These are phyloP conservation scores for Myopa tessellatipennis DNA, from an alignment of 2,888 invertebrate species.

Conservation along the genomic window DNA sequence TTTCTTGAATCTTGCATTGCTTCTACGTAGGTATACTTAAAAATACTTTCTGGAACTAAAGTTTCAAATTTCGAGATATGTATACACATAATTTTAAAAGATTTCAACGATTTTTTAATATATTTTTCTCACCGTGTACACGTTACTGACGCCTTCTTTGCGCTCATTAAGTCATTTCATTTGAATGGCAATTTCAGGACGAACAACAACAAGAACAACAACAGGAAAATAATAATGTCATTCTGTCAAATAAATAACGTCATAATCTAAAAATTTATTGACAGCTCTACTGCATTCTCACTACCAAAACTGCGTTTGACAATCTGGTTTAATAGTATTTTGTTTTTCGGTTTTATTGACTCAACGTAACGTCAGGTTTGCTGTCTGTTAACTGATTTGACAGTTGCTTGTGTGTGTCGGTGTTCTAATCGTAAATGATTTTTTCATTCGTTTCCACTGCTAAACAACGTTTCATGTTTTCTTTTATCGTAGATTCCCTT, in stretches of 20 bases:
- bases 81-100: neutral
- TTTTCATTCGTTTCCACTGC: constrained; percentile 2
- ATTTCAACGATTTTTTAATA: neutral
- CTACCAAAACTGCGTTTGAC: constrained; percentile 27
- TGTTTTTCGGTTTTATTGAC: constrained; percentile 39
- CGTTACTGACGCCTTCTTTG: constrained; percentile 30
- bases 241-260: constrained; percentile 55
- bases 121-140: constrained; percentile 9
- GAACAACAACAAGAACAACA: constrained; percentile 15
- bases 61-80: neutral
- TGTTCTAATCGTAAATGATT: constrained; percentile 30
- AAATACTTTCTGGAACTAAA: neutral
- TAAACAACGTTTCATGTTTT: neutral
- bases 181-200: constrained; percentile 18
- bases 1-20: no score
- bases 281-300: constrained; percentile 46
- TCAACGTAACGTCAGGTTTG: constrained; percentile 21
- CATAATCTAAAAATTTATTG: constrained; percentile 56
- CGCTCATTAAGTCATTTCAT: constrained; percentile 48
- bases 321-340: neutral
- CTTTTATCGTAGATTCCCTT: neutral
- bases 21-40: neutral
- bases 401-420: constrained; percentile 27
- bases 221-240: constrained; percentile 25
- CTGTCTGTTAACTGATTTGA: constrained; percentile 28